These are phyloP conservation scores for Hypena proboscidalis DNA, from an alignment of 2,888 invertebrate genomes.

Conservation along the genomic window DNA sequence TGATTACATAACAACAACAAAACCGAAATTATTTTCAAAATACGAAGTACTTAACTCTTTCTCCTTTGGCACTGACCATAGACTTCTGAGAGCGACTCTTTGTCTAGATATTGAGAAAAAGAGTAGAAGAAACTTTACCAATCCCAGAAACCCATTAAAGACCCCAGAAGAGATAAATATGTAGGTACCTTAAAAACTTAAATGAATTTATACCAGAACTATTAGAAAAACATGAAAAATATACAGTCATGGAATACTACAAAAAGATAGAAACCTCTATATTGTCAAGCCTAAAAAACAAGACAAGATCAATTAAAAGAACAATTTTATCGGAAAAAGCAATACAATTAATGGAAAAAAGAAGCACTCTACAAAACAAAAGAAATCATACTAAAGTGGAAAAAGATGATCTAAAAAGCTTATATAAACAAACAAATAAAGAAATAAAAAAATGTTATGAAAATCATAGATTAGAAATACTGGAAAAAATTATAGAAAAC, in stretches of 20 bases:
- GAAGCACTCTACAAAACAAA: too few species aligned
- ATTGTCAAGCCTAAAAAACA: not conserved
- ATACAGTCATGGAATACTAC: constrained; percentile 11
- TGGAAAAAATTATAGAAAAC: too few species aligned
- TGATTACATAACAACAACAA: constrained; percentile 14
- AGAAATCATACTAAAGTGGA: too few species aligned
- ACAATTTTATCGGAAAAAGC: too few species aligned
- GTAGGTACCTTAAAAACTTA: constrained; percentile 21
- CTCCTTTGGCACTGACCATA: constrained; percentile 25
- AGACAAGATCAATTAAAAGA: not conserved
- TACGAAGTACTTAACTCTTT: constrained; percentile 23
- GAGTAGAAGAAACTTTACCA: constrained; percentile 2
- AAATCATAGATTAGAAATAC: too few species aligned
- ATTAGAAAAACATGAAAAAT: constrained; percentile 2
- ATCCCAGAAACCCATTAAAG: not conserved
- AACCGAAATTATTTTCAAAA: constrained; percentile 11
- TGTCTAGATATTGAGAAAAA: not conserved
- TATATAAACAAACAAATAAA: too few species aligned
- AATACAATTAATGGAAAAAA: too few species aligned
- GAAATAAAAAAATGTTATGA: too few species aligned
- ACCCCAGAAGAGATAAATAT: constrained; percentile 11
- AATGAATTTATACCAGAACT: constrained; percentile 12
- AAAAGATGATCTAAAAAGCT: too few species aligned
- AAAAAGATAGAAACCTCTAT: constrained; percentile 18
- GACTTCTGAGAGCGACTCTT: constrained; percentile 22